Conservation (phyloP, 2,113 vertebrate genomes). For the Pygathrix nemaeus region DNA sequence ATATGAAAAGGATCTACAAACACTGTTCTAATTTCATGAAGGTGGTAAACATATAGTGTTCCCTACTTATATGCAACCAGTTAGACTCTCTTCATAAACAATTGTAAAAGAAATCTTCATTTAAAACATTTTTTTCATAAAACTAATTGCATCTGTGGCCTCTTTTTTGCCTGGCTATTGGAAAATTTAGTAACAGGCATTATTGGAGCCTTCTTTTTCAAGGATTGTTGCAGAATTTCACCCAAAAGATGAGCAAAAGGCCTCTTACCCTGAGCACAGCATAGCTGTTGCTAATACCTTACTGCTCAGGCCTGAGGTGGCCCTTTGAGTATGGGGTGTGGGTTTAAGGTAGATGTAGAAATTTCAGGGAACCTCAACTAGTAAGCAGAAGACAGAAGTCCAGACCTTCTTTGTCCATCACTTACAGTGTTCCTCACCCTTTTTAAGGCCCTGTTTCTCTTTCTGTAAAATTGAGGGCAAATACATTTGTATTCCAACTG, state of each 20-base stretch:
- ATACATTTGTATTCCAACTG: not conserved
- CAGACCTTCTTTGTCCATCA: not conserved
- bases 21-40: not conserved
- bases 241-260: not conserved
- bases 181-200: not conserved
- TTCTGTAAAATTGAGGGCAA: constrained; percentile 1
- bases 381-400: not conserved
- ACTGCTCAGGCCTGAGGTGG: not conserved
- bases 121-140: not conserved
- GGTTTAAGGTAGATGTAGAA: not conserved
- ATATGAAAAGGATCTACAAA: not conserved
- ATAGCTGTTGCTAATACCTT: not conserved
- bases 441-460: not conserved
- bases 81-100: constrained; percentile 10
- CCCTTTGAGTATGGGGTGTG: not conserved
- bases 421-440: not conserved
- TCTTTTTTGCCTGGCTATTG: not conserved
- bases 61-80: not conserved
- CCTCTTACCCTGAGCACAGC: not conserved
- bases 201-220: not conserved
- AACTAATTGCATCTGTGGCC: not conserved
- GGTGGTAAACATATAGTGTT: not conserved
- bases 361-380: not conserved
- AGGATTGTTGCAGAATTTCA: not conserved
- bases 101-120: not conserved